phyloP scores from a whole-genome alignment of 2,797 vertebrate species.

The Psittacula echo region DNA sequence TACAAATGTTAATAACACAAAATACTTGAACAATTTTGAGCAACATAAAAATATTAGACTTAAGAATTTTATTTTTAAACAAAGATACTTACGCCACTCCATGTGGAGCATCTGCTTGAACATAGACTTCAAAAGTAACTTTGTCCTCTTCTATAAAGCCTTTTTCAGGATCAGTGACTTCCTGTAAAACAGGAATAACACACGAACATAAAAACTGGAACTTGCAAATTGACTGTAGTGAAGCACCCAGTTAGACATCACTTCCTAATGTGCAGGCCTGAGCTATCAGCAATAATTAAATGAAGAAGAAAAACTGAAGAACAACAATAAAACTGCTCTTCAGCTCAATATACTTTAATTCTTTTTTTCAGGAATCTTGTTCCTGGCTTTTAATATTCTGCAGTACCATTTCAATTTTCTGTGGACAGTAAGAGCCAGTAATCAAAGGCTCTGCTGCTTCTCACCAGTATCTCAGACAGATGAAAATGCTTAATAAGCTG shows the following conservation, averaged over 20 bases:
- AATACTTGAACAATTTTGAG: neutral
- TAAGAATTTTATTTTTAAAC: neutral
- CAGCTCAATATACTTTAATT: neutral
- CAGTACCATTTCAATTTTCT: neutral
- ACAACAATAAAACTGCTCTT: neutral
- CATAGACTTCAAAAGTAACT: slow-evolving; percentile 98
- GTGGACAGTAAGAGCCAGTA: neutral
- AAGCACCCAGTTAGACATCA: neutral
- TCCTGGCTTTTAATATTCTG: neutral
- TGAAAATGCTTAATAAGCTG: neutral
- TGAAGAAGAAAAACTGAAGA: neutral
- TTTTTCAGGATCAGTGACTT: slow-evolving; percentile 98
- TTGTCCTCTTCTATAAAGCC: slow-evolving; percentile 98
- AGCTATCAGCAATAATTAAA: neutral
- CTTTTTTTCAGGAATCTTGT: neutral
- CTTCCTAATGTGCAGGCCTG: neutral
- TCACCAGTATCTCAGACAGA: neutral
- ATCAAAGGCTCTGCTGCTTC: neutral
- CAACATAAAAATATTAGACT: neutral
- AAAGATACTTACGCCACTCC: slow-evolving; percentile 93
- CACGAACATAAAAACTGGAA: neutral
- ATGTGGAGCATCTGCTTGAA: slow-evolving; percentile 97
- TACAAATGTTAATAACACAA: neutral
- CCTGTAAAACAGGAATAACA: slow-evolving; percentile 77
- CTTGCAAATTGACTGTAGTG: neutral